Percentiles rank a stretch among this genome's conserved stretches.
Evolutionary conservation across 1,140 invertebrate species (phyloP).

Genomic region (Oreohelix idahoensis): DNA sequence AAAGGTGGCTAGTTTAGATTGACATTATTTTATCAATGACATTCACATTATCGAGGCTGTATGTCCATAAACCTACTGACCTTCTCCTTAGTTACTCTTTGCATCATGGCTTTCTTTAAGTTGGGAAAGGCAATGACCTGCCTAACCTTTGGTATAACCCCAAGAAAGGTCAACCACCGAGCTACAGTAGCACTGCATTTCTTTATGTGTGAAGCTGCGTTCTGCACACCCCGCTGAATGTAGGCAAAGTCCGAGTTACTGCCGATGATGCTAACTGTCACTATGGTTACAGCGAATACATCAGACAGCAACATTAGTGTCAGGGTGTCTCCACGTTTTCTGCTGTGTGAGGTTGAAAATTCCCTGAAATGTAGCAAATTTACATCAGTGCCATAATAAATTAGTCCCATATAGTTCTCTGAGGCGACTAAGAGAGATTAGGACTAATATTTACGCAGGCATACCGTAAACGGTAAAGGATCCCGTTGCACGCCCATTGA

Average conservation of each 20-base stretch:
- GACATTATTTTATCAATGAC: no score
- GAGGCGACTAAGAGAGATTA: no score
- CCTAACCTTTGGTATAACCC: neutral
- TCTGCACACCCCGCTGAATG: slow-evolving; percentile 11
- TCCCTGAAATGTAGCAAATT: neutral
- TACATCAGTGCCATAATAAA: no score
- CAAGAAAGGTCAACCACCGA: neutral
- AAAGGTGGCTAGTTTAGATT: no score
- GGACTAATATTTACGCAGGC: no score
- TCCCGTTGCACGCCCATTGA: no score
- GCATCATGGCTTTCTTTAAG: slow-evolving; percentile 28
- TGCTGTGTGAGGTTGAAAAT: neutral
- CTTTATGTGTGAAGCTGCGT: slow-evolving; percentile 1
- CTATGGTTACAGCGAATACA: slow-evolving; percentile 15
- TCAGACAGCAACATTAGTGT: slow-evolving; percentile 19
- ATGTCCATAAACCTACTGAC: slow-evolving; percentile 20
- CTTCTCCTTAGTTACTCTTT: slow-evolving; percentile 23
- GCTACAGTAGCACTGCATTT: neutral
- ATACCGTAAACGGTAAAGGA: no score
- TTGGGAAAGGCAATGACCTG: slow-evolving; percentile 30
- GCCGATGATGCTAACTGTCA: slow-evolving; percentile 33
- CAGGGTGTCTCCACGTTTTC: neutral
- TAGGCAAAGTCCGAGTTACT: slow-evolving; percentile 26
- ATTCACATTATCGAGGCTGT: no score
- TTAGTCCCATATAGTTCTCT: no score